These are phyloP conservation scores for Litocranius walleri DNA, from an alignment of 2,113 vertebrate genomes.

Conservation along the genomic window DNA sequence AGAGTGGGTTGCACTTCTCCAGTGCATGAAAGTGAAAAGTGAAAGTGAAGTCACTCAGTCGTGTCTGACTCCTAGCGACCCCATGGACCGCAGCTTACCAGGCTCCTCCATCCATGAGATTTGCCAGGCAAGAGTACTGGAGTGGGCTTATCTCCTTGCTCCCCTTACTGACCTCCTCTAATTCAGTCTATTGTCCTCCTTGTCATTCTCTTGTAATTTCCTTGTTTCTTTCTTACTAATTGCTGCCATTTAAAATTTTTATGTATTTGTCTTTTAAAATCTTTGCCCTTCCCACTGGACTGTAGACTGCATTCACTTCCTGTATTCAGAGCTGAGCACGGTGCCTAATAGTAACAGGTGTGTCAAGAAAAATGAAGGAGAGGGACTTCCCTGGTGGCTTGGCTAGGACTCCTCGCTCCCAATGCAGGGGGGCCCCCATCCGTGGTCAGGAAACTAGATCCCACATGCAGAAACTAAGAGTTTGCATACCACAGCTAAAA, in stretches of 20 bases:
- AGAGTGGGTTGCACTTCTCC: no score
- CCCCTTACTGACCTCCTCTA: not conserved
- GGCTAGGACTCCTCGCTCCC: not conserved
- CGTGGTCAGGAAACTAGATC: not conserved
- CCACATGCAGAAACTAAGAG: not conserved
- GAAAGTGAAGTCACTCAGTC: no score
- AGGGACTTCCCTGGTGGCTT: not conserved
- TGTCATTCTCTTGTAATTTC: not conserved
- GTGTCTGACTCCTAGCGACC: fast-evolving
- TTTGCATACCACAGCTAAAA: not conserved
- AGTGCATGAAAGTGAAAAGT: no score
- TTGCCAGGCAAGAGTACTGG: no score
- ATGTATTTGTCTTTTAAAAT: not conserved
- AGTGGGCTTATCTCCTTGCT: not conserved
- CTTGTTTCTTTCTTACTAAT: slow-evolving; percentile 4
- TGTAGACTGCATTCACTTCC: not conserved
- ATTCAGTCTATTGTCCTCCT: not conserved
- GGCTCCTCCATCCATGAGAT: no score
- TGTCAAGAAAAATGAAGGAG: not conserved
- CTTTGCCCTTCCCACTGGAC: not conserved
- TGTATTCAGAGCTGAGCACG: not conserved
- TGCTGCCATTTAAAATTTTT: not conserved
- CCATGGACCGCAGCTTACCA: no score
- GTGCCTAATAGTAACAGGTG: not conserved
- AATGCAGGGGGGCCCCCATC: not conserved